These are phyloP conservation scores for Otocyon megalotis DNA, from an alignment of 2,113 vertebrate species.

Conservation along the genomic window DNA sequence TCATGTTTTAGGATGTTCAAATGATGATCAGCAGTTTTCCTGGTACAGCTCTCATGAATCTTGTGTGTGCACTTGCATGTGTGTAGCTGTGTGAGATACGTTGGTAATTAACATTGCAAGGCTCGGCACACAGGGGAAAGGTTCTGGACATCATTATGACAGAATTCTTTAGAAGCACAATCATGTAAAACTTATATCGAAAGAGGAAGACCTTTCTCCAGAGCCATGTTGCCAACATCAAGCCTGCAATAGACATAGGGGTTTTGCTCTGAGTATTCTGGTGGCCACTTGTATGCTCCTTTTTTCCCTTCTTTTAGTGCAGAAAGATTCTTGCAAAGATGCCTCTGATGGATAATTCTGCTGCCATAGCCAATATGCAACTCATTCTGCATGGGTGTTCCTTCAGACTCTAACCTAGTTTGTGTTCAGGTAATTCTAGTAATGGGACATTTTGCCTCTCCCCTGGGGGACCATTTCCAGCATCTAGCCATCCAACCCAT, in stretches of 20 bases:
- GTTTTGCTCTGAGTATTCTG: neutral
- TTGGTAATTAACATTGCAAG: neutral
- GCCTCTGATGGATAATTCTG: neutral
- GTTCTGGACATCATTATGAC: neutral
- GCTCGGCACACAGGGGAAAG: neutral
- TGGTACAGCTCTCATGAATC: neutral
- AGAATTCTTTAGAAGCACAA: neutral
- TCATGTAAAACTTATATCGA: neutral
- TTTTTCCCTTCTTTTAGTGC: neutral
- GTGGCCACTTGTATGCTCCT: neutral
- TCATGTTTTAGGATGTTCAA: neutral
- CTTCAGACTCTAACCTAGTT: neutral
- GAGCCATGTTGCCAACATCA: neutral
- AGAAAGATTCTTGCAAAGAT: neutral
- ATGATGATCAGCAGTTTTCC: neutral
- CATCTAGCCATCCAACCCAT: neutral
- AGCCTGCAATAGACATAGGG: neutral
- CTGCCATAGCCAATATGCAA: neutral
- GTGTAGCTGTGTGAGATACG: neutral
- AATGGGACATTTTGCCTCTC: neutral
- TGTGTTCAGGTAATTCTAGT: conserved; percentile 33
- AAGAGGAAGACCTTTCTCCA: neutral
- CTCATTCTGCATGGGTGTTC: neutral
- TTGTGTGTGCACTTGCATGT: neutral
- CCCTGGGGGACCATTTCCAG: neutral